Base-by-base conservation (phyloP, 2,797 vertebrate species). In the Buphagus erythrorhynchus region DNA sequence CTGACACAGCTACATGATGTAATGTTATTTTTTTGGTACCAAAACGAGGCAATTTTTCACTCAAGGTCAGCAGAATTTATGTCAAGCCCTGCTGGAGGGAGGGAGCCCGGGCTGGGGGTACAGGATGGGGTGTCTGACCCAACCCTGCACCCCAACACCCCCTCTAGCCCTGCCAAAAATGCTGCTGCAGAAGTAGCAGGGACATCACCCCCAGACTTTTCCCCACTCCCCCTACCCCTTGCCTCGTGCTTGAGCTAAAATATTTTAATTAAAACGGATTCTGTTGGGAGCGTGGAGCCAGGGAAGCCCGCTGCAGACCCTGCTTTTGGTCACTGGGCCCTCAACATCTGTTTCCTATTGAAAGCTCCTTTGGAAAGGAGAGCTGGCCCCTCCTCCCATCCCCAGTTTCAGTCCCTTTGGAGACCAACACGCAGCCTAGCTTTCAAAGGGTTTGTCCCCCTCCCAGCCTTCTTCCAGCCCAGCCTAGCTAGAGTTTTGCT, bases 1-100 rank as follows among this genome's bases (percentile, higher is more conserved):
- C 97, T 98, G 98, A 98, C 97, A 97, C 87, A 93, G 96, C 97
- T 96, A 91, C 97, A 98, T 99, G 98, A 99, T 98, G 98, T 99
- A 98, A 99, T 99, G 98, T 98, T 99, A 97, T 98, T 99, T 98
- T 95, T 98, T 98, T 81, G 96, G 98, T 97, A 98, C 98, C 95
- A 97, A 98, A 98, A 98, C 75, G 90, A 97, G 98, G 98, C 98
- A 98, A 96, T 98, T 98, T 98, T 98, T 97, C 94, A 97, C 97
- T 98, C 85, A 94, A 96, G 98, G 98, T 98, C 98, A 98, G 98
- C 90, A 93, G 92, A 97, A 97, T 97, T 97, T 98, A 98, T 97
- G 98, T 98, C 91, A 93, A 98, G 54, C 35, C 96, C 92, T 96
- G 94, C 93, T 95, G 97, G 94, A 98, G 98, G 97, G 97, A 78